Conservation (phyloP, 2,888 invertebrate genomes). For the Pachycephus smyrnensis region DNA sequence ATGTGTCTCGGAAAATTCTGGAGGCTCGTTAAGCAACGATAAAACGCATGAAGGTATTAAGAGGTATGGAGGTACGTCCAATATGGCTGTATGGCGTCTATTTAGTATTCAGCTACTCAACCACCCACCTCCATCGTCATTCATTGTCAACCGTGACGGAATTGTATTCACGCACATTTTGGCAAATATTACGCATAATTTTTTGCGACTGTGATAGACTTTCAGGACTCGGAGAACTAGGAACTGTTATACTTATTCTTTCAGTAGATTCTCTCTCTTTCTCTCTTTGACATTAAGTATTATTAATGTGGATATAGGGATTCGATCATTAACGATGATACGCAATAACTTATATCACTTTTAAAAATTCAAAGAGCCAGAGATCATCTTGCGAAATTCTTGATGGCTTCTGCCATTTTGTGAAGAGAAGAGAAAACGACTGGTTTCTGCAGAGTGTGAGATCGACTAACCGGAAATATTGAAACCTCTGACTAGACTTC, state of each 20-base stretch:
- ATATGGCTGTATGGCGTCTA: constrained; percentile 22
- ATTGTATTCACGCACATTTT: not conserved
- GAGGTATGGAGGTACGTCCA: not conserved
- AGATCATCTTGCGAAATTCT: not conserved
- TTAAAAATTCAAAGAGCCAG: not conserved
- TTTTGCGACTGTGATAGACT: not conserved
- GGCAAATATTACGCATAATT: constrained; percentile 1
- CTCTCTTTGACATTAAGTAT: not conserved
- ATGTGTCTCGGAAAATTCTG: constrained; percentile 48
- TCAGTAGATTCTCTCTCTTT: not conserved
- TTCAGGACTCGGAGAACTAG: not conserved
- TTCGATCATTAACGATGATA: not conserved
- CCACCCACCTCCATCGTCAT: not conserved
- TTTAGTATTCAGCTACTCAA: constrained; percentile 31
- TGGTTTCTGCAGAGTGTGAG: not conserved
- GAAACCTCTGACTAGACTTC: not conserved
- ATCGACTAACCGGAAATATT: not conserved
- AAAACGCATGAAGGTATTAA: constrained; percentile 10
- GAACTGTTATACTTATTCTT: not conserved
- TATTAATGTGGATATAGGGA: not conserved
- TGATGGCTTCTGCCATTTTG: not conserved
- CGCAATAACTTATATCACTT: not conserved
- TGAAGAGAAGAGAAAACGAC: not conserved
- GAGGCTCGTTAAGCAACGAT: constrained; percentile 44
- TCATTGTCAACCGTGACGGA: not conserved